A percentile compares a stretch with the other conserved stretches of the same genome.
These are phyloP conservation scores for Zaprionus africanus DNA, from an alignment of 1,140 invertebrate genomes.

Conservation along the genomic window DNA sequence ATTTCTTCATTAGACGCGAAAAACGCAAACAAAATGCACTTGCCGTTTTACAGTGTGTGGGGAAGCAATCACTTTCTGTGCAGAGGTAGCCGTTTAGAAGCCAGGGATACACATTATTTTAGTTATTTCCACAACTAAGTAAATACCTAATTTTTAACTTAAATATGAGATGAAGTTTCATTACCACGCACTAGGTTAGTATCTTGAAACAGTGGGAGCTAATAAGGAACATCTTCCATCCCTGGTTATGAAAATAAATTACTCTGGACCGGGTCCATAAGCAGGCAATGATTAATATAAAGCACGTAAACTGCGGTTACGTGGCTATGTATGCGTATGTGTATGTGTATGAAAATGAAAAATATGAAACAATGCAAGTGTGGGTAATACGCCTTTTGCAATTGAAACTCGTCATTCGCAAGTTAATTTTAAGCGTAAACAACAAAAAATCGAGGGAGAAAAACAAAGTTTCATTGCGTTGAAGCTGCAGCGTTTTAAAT, in stretches of 20 bases:
- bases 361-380: neutral
- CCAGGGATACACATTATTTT: neutral
- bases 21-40: conserved; percentile 55
- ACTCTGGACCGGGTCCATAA: conserved; percentile 33
- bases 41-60: conserved; percentile 9
- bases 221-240: neutral
- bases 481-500: conserved; percentile 59
- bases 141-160: neutral
- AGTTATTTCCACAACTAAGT: neutral
- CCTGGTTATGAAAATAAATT: conserved; percentile 16
- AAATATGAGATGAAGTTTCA: too few species aligned
- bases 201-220: neutral
- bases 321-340: conserved; percentile 3
- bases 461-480: conserved; percentile 61
- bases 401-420: conserved; percentile 72
- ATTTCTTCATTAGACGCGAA: conserved; percentile 70
- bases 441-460: conserved; percentile 6
- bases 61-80: conserved; percentile 10
- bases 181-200: neutral
- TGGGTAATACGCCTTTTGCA: conserved; percentile 40
- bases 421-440: conserved; percentile 69
- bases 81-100: neutral
- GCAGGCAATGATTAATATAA: conserved; percentile 65
- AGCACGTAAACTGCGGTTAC: conserved; percentile 21
- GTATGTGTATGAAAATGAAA: conserved; percentile 1